Base-by-base conservation (phyloP, 2,113 vertebrate genomes). In the Labrus mixtus region DNA sequence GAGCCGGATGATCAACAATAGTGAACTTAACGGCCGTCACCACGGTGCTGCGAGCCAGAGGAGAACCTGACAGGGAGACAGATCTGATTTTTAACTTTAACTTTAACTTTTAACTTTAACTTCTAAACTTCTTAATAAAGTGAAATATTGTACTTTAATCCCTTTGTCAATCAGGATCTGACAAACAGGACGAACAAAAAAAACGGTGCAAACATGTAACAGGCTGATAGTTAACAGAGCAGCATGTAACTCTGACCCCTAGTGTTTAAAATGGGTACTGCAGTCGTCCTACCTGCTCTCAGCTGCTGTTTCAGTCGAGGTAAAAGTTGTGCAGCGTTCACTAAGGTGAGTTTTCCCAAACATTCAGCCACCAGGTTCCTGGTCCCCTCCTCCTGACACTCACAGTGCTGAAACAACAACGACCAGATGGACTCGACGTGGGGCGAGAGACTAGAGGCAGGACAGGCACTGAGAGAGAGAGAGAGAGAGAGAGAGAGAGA, bases 1-100 rank as follows among this genome's bases (percentile, higher is more conserved):
- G 96, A 76, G 99, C 97, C 16, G 97, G 97, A 68, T 99, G 97
- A 87, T 99, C 98, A 78, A 97, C 98, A 93, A 99, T 99, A 33
- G 98, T 99, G 93, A 99, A 99, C 81, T 99, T 99, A 25, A 99
- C 97, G 61, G 98, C 97, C n/a, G 98, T 99, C 63, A 99, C 98
- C 77, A 99, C 98, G 9, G 98, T 99, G 93, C 97, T 99, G 81
- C 97, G 93, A 86, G 98, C 97, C 72, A 98, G 98, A 1, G 98
- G 99, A 0, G 98, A 99, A 2, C 97, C 98, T 99, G 85, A 8
- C 17, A 8, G 19, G 17, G 48, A 8, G 6, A 37, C 4, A 37
- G 36, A 37, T 37, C 36, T 37, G 36, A 37, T 37, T n/a, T n/a
- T n/a, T n/a, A n/a, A n/a, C n/a, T n/a, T n/a, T n/a, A n/a, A n/a